Base-by-base conservation (phyloP, 2,888 invertebrate species). In the Euzophera pinguis region DNA sequence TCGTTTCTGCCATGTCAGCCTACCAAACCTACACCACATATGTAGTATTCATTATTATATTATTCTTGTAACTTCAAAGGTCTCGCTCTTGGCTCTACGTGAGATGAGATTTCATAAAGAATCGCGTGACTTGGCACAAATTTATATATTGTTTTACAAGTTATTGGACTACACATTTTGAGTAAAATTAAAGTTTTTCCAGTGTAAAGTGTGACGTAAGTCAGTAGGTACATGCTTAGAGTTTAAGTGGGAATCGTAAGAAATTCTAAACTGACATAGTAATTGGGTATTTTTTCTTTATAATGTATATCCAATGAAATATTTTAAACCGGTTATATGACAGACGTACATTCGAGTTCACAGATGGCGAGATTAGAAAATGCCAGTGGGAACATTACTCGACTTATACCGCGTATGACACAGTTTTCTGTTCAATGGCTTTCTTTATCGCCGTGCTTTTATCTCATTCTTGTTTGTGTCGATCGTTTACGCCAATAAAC, bases 331-430 rank as follows among this genome's bases (percentile, higher is more conserved):
- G 32, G 45, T 45, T 45, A 29, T 9, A 45, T 16, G 41, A 45
- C 45, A 45, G n/a, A 45, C 29, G 45, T 32, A 45, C 45, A 32
- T 34, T 16, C 12, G 14, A 32, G 45, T 45, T 45, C 14, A 29
- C 13, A 32, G 45, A 45, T 45, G 45, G 14, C 32, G 16, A 14
- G 49, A 50, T 50, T 50, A 50, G 49, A 50, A 50, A 50, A 38
- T 50, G 39, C 14, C 39, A 41, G 41, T 50, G 49, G 32, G 49
- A 50, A 50, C 49, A 39, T 32, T 29, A 50, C 29, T 39, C 27
- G 17, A 50, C 29, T 39, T 38, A 16, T 39, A 39, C 16, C 48
- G 9, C 32, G 37, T 38, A 27, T 49, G 49, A 12, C 49, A 50
- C 39, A 29, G 49, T 38, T 50, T 50, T 49, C 48, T 39, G 49